Base-by-base conservation (phyloP, 2,113 vertebrate genomes). In the Stegastes partitus region DNA sequence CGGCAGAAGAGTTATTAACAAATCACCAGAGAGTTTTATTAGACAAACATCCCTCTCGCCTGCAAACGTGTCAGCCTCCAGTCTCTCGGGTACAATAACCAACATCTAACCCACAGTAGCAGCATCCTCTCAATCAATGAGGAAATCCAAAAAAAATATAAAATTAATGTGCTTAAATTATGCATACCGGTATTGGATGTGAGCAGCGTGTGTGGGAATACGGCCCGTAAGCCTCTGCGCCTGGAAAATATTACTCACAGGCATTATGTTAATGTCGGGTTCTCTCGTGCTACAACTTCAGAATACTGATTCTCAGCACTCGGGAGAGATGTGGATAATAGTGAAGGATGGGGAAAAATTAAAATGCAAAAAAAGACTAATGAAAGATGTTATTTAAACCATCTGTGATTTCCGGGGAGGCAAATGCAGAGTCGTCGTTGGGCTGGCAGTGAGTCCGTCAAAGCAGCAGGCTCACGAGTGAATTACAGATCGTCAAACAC, bases 21-120 rank as follows among this genome's bases (percentile, higher is more conserved):
- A 69, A 74, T 67, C 56, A 64, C 37, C 12, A 1, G 14, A 16
- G 31, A 76, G 54, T 50, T 84, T 77, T 37, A 74, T 57, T 23
- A 63, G 25, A 64, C 37, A 68, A 16, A 12, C 69, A 47, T 44
- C 59, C n/a, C 59, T 42, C 10, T 37, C n/a, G 15, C 16, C 16
- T 44, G 25, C 21, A 25, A 59, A 42, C 39, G 65, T 39, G 28
- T 56, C 49, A 50, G 14, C 55, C 54, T 49, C 23, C 50, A 2
- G 19, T 77, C 26, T 39, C 55, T 37, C 19, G 44, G 37, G 58
- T 64, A 31, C 39, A 53, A 26, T 69, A 55, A 39, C n/a, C 12
- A 18, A 37, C 44, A 53, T n/a, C n/a, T 37, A 49, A 39, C 12
- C 39, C 5, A 45, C 12, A 15, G 54, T 25, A 51, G 31, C 14